These are phyloP conservation scores for Elysia chlorotica DNA, from an alignment of 1,140 invertebrate genomes.

Conservation along the genomic window DNA sequence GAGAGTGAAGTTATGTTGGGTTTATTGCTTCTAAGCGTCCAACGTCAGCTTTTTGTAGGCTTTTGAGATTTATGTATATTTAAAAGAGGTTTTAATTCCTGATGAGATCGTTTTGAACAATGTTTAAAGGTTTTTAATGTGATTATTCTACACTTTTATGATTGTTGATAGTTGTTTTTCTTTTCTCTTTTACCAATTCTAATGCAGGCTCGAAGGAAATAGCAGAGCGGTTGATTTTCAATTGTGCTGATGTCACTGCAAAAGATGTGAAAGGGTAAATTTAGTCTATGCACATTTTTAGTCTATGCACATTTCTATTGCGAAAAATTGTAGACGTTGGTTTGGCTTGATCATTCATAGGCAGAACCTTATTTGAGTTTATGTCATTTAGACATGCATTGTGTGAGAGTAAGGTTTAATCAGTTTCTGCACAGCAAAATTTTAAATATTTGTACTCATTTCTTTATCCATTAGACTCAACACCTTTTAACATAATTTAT, in stretches of 20 bases:
- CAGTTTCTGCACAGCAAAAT: not conserved
- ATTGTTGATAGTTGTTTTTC: not conserved
- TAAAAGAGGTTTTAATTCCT: no score
- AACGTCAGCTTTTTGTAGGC: no score
- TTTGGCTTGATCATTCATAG: not conserved
- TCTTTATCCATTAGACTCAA: not conserved
- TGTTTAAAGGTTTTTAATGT: no score
- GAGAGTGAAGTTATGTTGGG: no score
- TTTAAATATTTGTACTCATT: not conserved
- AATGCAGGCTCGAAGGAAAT: conserved; percentile 42
- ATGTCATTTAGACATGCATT: no score
- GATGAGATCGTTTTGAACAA: no score
- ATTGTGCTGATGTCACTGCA: conserved; percentile 43
- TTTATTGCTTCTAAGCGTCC: no score
- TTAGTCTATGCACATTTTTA: not conserved
- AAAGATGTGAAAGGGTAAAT: conserved; percentile 48
- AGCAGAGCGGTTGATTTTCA: conserved; percentile 38
- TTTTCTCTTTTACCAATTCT: conserved; percentile 22
- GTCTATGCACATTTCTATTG: not conserved
- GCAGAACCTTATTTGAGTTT: no score
- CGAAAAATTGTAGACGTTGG: not conserved
- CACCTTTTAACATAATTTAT: no score
- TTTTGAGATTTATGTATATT: no score
- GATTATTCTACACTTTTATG: no score
- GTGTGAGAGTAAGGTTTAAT: not conserved